Conservation (phyloP, 2,113 vertebrate genomes). For the Zosterops japonicus region DNA sequence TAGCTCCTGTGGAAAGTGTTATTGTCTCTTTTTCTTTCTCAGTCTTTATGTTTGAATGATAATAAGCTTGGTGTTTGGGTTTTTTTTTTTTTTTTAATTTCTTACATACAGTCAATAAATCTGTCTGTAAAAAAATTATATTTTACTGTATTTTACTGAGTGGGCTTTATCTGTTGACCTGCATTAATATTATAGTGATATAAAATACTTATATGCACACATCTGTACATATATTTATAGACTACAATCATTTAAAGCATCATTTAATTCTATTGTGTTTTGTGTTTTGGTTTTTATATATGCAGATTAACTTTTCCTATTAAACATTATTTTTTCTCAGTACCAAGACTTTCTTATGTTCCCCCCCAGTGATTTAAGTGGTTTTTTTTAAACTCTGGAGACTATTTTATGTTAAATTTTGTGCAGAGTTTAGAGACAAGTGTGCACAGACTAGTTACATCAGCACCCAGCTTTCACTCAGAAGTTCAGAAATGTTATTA, state of each 20-base stretch:
- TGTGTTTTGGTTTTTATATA: background rate
- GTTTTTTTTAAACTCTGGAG: background rate
- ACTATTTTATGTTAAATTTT: background rate
- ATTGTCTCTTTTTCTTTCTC: background rate
- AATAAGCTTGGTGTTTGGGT: background rate
- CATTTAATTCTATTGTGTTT: background rate
- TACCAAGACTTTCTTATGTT: background rate
- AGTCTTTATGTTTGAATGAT: background rate
- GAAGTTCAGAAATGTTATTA: background rate
- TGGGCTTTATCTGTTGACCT: background rate
- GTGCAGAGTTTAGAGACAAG: background rate
- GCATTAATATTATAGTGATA: background rate
- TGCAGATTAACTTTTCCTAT: background rate
- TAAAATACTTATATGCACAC: background rate
- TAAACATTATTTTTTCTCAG: slow-evolving; percentile 14
- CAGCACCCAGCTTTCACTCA: background rate
- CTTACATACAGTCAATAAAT: background rate
- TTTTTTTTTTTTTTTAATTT: background rate
- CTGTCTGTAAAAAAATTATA: background rate
- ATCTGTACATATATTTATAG: slow-evolving; percentile 57
- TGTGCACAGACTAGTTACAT: background rate
- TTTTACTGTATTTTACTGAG: background rate
- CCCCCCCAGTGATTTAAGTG: background rate
- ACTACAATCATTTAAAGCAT: background rate
- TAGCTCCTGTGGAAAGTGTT: background rate